phyloP scores from a whole-genome alignment of 2,113 vertebrate species.

The Burhinus oedicnemus region DNA sequence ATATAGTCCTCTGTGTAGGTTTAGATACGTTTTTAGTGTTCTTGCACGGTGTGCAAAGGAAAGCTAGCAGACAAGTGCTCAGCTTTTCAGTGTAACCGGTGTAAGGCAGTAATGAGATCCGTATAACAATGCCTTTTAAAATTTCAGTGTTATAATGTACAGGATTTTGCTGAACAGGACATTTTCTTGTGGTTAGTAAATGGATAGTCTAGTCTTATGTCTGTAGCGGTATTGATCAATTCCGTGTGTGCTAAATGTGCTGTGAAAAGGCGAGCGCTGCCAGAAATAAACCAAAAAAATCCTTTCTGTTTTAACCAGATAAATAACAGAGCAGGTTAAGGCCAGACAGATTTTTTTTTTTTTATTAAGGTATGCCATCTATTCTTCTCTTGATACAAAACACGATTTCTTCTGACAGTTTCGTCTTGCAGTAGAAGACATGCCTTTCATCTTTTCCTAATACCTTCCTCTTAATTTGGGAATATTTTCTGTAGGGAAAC shows the following conservation, averaged over 20 bases:
- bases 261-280: conserved; percentile 79
- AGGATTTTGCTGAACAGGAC: conserved; percentile 80
- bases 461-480: background rate
- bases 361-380: background rate
- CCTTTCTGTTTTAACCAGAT: conserved; percentile 48
- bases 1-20: accelerated
- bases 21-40: accelerated
- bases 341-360: background rate
- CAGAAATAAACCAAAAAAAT: conserved; percentile 64
- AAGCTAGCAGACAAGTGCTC: background rate
- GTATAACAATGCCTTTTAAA: background rate
- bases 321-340: background rate
- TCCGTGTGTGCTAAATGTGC: conserved; percentile 74
- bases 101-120: background rate
- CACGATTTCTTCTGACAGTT: accelerated
- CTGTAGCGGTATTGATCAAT: conserved; percentile 83
- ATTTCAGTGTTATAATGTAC: conserved; percentile 46
- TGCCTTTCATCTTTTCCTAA: background rate
- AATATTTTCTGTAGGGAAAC: background rate
- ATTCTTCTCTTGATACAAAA: background rate
- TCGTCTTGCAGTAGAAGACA: background rate
- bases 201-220: conserved; percentile 81
- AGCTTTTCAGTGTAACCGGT: background rate
- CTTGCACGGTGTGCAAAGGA: background rate
- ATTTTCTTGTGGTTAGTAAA: conserved; percentile 82